Conservation (phyloP, 2,888 invertebrate species). For the Andrena bucephala region DNA sequence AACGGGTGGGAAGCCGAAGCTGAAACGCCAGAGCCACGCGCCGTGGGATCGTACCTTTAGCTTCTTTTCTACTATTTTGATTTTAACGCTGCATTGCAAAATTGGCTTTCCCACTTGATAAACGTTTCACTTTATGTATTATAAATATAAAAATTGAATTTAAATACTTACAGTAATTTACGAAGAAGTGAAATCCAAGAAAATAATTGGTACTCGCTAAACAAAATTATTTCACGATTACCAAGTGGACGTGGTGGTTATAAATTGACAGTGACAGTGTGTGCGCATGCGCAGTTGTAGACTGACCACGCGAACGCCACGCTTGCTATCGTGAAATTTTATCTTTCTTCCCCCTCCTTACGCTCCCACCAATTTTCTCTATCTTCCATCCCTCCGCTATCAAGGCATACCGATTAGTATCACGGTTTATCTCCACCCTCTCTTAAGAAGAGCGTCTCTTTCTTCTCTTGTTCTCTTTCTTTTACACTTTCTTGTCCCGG, state of each 20-base stretch:
- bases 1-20: no score
- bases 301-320: conserved; percentile 78
- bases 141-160: no score
- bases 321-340: conserved; percentile 59
- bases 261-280: conserved; percentile 12
- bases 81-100: no score
- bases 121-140: no score
- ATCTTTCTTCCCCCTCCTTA: conserved; percentile 52
- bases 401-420: conserved; percentile 68
- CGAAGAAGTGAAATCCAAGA: background rate
- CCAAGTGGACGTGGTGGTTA: background rate
- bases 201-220: background rate
- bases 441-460: conserved; percentile 55
- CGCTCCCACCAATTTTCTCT: conserved; percentile 54
- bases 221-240: background rate
- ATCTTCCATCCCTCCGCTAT: conserved; percentile 47
- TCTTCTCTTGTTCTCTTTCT: conserved; percentile 22
- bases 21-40: no score
- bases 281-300: conserved; percentile 70
- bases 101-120: no score
- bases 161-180: no score
- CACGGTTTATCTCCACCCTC: conserved; percentile 62
- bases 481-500: conserved; percentile 6
- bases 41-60: no score
- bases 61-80: no score